Evolutionary conservation across 2,888 invertebrate species (phyloP), one percentile per base, ranked within the genome.

Genomic region (Mythimna lalbum): DNA sequence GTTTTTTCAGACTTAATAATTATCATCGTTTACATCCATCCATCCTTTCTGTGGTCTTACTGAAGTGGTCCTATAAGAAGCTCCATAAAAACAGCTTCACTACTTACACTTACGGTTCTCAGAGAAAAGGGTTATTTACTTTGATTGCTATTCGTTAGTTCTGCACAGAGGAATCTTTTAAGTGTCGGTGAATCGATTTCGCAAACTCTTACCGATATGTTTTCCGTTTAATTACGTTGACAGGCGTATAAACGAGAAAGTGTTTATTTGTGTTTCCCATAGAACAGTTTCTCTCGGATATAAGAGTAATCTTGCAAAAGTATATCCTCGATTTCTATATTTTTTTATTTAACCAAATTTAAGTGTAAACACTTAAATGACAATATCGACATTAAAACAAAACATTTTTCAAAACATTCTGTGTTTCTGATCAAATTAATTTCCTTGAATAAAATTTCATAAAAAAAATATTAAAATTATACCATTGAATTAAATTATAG

Each of bases 201-300:
- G 66, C 82, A 65, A 82, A 74, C 69, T 74, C 68, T 82, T 82
- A 69, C 79, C 43, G 31, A 59, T 77, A 63, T 50, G 36, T 76
- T 64, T 56, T 63, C 61, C 21, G 49, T 60, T 81, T 77, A 71
- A 82, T 68, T 64, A 57, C 33, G 10, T 33, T 49, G 53, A 53
- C 43, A 69, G 47, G 39, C 56, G 43, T 36, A 5, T 31, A 53
- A 53, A 63, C n/a, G 62, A 56, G 82, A 80, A 78, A 74, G 74
- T 67, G 55, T 56, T 71, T 52, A 49, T 66, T 49, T 61, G 23
- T 81, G 23, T 27, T 57, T 66, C 61, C 63, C 63, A 67, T 77
- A 64, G 53, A 57, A 47, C 0, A 31, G 43, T 71, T 81, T 71
- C 61, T 57, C 66, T 69, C 57, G 17, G 17, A 23, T 63, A 47